Conservation (phyloP, 2,113 vertebrate species). For the Atractosteus spatula region DNA sequence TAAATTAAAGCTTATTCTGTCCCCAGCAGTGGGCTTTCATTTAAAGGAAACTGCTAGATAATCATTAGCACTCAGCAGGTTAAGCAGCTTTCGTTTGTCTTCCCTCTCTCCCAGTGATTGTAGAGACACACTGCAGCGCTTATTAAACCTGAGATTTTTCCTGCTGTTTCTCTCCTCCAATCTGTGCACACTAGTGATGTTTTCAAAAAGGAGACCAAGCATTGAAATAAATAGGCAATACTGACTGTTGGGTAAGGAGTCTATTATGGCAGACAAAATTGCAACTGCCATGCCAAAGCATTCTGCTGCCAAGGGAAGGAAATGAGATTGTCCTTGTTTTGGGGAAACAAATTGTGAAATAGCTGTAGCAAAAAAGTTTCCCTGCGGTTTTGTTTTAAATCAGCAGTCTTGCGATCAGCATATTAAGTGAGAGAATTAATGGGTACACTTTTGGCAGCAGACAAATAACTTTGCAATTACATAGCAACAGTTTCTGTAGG, state of each 20-base stretch:
- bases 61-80: slow-evolving; percentile 13
- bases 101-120: background rate
- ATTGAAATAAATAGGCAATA: background rate
- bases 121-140: background rate
- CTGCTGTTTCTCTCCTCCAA: background rate
- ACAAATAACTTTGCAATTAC: background rate
- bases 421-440: slow-evolving; percentile 16
- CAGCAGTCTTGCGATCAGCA: background rate
- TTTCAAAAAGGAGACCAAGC: background rate
- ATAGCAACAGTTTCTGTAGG: background rate
- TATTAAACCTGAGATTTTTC: slow-evolving; percentile 10
- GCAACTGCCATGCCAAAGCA: no score
- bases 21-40: slow-evolving; percentile 7
- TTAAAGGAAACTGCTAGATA: background rate
- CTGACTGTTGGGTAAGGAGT: background rate
- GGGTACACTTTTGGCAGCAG: background rate
- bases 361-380: background rate
- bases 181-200: background rate
- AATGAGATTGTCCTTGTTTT: no score
- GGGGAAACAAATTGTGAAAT: background rate
- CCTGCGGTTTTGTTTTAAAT: background rate
- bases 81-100: slow-evolving; percentile 5
- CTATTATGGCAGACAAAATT: background rate
- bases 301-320: no score
- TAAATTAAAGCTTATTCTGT: no score